Conservation (phyloP, 2,888 invertebrate species). For the Cabera pusaria region DNA sequence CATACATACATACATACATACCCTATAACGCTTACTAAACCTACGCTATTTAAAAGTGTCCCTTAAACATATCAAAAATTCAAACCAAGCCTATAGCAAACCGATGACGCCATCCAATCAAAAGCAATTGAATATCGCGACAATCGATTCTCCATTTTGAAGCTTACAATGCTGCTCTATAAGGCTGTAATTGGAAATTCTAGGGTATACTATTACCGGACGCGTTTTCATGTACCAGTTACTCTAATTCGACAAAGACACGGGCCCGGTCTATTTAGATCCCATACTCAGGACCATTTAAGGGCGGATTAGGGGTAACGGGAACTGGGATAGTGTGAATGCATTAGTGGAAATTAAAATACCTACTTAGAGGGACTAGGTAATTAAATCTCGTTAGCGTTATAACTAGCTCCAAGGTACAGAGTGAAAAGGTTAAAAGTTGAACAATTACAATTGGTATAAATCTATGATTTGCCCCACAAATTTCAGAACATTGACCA, state of each 20-base stretch:
- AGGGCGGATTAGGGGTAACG: slow-evolving; percentile 12
- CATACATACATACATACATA: too few relatives aligned
- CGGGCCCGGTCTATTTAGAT: slow-evolving; percentile 4
- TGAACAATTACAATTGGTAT: too few relatives aligned
- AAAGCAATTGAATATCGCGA: slow-evolving; percentile 11
- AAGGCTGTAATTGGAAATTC: slow-evolving; percentile 72
- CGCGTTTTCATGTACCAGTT: slow-evolving; percentile 17
- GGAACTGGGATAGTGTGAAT: slow-evolving; percentile 3
- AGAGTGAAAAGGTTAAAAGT: too few relatives aligned
- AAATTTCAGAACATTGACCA: too few relatives aligned
- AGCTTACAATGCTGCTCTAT: slow-evolving; percentile 47
- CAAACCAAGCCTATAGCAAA: too few relatives aligned
- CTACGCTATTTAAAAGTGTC: too few relatives aligned
- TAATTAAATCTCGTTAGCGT: too few relatives aligned
- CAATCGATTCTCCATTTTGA: slow-evolving; percentile 12
- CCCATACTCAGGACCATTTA: slow-evolving; percentile 15
- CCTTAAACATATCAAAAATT: too few relatives aligned
- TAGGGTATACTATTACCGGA: slow-evolving; percentile 38
- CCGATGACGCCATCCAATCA: slow-evolving; percentile 4
- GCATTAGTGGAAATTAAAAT: slow-evolving; percentile 10
- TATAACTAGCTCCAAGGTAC: too few relatives aligned
- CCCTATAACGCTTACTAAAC: too few relatives aligned
- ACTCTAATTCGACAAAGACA: slow-evolving; percentile 17
- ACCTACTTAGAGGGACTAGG: too few relatives aligned
- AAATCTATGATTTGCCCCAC: too few relatives aligned